These are phyloP conservation scores for Hypocryptadius cinnamomeus DNA, from an alignment of 2,113 vertebrate species.

Conservation along the genomic window DNA sequence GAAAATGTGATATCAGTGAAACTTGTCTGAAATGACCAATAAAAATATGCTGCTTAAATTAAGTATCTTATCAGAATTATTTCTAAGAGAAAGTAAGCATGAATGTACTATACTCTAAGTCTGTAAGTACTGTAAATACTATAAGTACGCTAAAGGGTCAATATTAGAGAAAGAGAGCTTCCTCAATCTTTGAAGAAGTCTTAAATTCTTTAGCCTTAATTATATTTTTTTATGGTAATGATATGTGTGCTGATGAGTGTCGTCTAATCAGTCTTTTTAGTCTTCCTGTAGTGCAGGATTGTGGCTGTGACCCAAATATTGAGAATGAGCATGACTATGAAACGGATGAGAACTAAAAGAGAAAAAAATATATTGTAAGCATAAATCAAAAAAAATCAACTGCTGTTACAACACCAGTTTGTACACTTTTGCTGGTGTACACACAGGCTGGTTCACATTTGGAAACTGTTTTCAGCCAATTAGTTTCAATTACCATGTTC, in stretches of 20 bases:
- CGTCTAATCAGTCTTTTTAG: conserved; percentile 70
- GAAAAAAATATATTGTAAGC: neutral
- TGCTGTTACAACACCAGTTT: neutral
- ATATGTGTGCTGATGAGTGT: neutral
- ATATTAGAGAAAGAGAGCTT: neutral
- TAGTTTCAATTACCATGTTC: neutral
- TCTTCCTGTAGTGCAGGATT: conserved; percentile 77
- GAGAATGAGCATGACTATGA: conserved; percentile 78
- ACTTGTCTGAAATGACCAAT: conserved; percentile 14
- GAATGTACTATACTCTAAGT: neutral
- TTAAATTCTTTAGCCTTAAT: neutral
- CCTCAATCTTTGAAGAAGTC: neutral
- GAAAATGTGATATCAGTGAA: neutral
- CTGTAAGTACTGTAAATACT: neutral
- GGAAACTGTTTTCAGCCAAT: neutral
- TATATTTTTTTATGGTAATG: neutral
- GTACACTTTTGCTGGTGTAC: neutral
- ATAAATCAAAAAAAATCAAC: neutral
- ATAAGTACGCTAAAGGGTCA: neutral
- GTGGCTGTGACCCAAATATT: conserved; percentile 87
- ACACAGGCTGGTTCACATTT: neutral
- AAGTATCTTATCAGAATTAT: neutral
- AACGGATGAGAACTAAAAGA: conserved; percentile 82
- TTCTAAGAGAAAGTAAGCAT: neutral
- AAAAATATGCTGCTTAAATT: conserved; percentile 33